Conservation (phyloP, 2,797 vertebrate genomes). For the Muscicapa comitata region DNA sequence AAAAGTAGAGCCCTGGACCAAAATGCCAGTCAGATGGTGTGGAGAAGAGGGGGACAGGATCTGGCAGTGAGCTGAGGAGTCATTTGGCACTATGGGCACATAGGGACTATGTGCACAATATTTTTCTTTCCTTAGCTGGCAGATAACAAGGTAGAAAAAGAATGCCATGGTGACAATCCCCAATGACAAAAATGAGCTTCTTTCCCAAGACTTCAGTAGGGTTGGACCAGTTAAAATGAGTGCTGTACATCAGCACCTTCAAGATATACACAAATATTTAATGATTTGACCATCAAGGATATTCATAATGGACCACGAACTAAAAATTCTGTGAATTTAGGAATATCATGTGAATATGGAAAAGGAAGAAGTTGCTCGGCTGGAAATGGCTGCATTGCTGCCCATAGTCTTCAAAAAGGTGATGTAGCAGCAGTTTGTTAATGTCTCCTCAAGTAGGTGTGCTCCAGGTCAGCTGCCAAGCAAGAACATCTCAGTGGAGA, state of each 20-base stretch:
- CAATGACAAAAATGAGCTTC: not conserved
- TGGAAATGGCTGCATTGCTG: not conserved
- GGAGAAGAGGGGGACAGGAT: not conserved
- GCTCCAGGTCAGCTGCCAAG: not conserved
- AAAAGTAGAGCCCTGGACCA: not conserved
- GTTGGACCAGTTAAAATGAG: not conserved
- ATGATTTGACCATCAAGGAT: not conserved
- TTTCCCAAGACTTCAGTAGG: not conserved
- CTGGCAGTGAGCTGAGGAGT: not conserved
- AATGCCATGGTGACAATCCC: not conserved
- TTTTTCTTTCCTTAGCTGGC: not conserved
- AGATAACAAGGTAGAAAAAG: not conserved
- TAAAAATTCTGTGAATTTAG: not conserved
- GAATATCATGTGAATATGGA: not conserved
- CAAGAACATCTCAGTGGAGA: not conserved
- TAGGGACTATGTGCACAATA: not conserved
- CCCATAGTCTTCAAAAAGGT: not conserved
- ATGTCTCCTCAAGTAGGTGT: rapidly evolving
- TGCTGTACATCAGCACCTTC: not conserved
- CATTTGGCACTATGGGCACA: not conserved
- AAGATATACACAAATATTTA: not conserved
- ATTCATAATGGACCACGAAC: not conserved
- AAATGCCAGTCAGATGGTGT: rapidly evolving
- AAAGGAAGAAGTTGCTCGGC: not conserved
- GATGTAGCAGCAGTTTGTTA: not conserved